Evolutionary conservation across 2,797 vertebrate species (phyloP), one percentile per base, ranked within the genome.

Genomic region (Megalops cyprinoides): DNA sequence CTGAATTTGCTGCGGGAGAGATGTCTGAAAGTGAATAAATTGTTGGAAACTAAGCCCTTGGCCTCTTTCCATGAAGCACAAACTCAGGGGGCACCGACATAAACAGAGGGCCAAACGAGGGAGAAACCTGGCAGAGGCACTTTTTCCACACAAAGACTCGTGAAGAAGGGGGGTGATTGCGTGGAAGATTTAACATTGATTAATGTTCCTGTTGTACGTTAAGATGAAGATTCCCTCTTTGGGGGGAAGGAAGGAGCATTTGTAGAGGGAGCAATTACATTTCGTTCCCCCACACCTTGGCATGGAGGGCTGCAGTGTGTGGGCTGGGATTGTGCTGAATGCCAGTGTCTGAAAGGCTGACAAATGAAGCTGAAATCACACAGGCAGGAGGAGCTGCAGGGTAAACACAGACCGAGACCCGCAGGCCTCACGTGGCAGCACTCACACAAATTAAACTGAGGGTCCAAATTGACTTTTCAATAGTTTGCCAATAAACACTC

Each of bases 331-430:
- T 23, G 10, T 78, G 67, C 74, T 74, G 15, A 74, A 82, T 82
- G 53, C 65, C 28, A 3, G 25, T 58, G 25, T 10, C 49, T 31
- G 25, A 67, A 69, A 67, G 58, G 65, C 28, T 58, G 28, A 82
- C 75, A 82, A 82, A 78, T 82, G 55, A 76, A 34, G 20, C 55
- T 14, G 37, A 60, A 82, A 46, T 48, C 20, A 31, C 8, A 25
- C 51, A 51, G n/a, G 75, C 58, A 39, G 10, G 10, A 10, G 10
- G 67, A 37, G 25, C 75, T 58, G 62, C 15, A 58, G 60, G n/a
- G n/a, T n/a, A n/a, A n/a, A n/a, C n/a, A n/a, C n/a, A n/a, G n/a
- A n/a, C n/a, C n/a, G n/a, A n/a, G n/a, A n/a, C n/a, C n/a, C n/a
- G n/a, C n/a, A n/a, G n/a, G 6, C 39, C 28, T 34, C 53, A 82